phyloP scores from a whole-genome alignment of 2,797 vertebrate species.

The Florisuga fusca region DNA sequence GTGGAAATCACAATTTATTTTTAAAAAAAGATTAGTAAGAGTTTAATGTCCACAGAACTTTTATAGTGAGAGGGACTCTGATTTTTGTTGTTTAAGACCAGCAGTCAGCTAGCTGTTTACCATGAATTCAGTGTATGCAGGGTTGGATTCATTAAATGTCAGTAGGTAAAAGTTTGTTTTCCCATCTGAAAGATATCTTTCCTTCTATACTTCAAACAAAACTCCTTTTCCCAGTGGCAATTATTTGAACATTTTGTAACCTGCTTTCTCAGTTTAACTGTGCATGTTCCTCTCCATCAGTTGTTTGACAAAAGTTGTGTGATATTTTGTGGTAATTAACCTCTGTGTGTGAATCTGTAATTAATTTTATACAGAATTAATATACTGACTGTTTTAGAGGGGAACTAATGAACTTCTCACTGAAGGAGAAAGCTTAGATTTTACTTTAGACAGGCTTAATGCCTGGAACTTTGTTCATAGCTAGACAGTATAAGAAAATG shows the following conservation, averaged over 20 bases:
- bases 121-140: not conserved
- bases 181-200: not conserved
- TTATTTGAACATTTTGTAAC: not conserved
- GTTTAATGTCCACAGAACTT: not conserved
- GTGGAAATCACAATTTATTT: not conserved
- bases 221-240: not conserved
- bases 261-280: not conserved
- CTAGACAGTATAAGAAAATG: not conserved
- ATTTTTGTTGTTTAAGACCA: not conserved
- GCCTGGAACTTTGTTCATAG: not conserved
- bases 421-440: not conserved
- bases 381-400: not conserved
- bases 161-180: not conserved
- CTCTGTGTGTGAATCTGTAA: not conserved
- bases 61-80: not conserved
- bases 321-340: not conserved
- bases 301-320: not conserved
- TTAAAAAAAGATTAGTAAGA: not conserved
- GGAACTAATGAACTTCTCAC: not conserved
- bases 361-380: not conserved
- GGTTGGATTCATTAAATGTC: not conserved
- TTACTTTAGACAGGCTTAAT: not conserved
- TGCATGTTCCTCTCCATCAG: not conserved
- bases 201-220: not conserved
- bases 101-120: not conserved